Evolutionary conservation across 2,797 vertebrate species (phyloP).

Genomic region (Aulostomus chinensis): DNA sequence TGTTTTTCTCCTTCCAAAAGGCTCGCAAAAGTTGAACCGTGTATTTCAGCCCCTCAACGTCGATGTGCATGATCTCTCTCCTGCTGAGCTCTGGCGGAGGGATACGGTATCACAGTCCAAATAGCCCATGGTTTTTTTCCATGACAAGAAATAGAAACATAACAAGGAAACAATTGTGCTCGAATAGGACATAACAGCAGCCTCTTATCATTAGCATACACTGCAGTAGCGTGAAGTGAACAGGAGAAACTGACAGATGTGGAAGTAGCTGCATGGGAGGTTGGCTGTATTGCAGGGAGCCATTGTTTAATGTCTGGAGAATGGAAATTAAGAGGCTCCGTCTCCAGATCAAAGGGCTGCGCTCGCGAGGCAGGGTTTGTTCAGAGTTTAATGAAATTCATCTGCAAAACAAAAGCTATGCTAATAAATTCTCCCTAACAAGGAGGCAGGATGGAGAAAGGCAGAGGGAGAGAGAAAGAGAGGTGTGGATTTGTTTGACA

Average conservation of each 20-base stretch:
- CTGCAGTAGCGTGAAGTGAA: slow-evolving; percentile 43
- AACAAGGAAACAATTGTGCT: slow-evolving; percentile 63
- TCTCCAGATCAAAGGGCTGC: slow-evolving; percentile 79
- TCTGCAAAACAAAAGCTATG: slow-evolving; percentile 79
- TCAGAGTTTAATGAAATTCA: slow-evolving; percentile 85
- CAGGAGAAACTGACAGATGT: slow-evolving; percentile 51
- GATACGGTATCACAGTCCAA: slow-evolving; percentile 38
- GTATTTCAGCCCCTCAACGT: slow-evolving; percentile 31
- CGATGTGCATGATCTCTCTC: slow-evolving; percentile 25
- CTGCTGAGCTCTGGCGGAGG: slow-evolving; percentile 47
- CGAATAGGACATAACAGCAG: slow-evolving; percentile 35
- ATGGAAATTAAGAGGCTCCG: slow-evolving; percentile 79
- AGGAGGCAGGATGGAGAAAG: slow-evolving; percentile 62
- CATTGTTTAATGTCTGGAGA: slow-evolving; percentile 81
- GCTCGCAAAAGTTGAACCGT: slow-evolving; percentile 38
- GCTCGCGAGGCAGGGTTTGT: slow-evolving; percentile 75
- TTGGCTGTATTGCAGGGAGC: slow-evolving; percentile 66
- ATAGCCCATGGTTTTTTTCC: slow-evolving; percentile 49
- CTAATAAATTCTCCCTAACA: slow-evolving; percentile 79
- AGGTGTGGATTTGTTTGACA: slow-evolving; percentile 75
- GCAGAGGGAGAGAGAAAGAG: slow-evolving; percentile 30
- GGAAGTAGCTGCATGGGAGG: slow-evolving; percentile 62
- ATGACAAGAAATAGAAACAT: slow-evolving; percentile 56
- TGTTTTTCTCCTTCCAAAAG: slow-evolving; percentile 22
- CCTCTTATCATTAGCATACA: slow-evolving; percentile 69